Base-by-base conservation (phyloP, 2,113 vertebrate species). In the Phalacrocorax aristotelis region DNA sequence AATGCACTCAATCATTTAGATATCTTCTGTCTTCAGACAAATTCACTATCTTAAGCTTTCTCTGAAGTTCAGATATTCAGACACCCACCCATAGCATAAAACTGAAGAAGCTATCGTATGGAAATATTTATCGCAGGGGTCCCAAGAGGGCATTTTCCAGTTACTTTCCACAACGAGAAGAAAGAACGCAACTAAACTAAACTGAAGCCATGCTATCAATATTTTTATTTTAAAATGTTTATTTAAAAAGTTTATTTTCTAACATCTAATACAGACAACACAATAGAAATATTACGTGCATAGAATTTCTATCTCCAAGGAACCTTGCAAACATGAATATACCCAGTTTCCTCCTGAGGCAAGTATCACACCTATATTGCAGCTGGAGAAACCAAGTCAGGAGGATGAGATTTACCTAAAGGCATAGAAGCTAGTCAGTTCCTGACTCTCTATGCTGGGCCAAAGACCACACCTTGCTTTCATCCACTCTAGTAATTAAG, bases 401-500 rank as follows among this genome's bases (percentile, higher is more conserved):
- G 80, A 58, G 54, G 55, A 79, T 49, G 91, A 95, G 94, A 94
- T 83, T 65, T 42, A 81, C 95, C 96, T 30, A 5, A 1, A 84
- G 96, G 91, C 91, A 95, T 18, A 96, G 54, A 77, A 95, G 97
- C 93, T 80, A 95, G 92, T 79, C 75, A 25, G 79, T 15, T 96
- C 92, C 92, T 95, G 89, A 96, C 87, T 93, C 77, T n/a, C 17
- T 13, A 5, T 1, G 2, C 48, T 6, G 29, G 55, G 85, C 89
- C 94, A 83, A 58, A 69, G 40, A 92, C 95, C 96, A 95, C 93
- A 38, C 96, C 95, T 92, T 83, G 75, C 93, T 97, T 96, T 97
- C 96, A 97, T 93, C 92, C 89, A 70, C 87, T 94, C 84, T 64
- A 30, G 3, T 79, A 91, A 97, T 96, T 95, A 94, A 88, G 91